phyloP scores from a whole-genome alignment of 2,888 invertebrate species.

The Philopedon plagiatum region DNA sequence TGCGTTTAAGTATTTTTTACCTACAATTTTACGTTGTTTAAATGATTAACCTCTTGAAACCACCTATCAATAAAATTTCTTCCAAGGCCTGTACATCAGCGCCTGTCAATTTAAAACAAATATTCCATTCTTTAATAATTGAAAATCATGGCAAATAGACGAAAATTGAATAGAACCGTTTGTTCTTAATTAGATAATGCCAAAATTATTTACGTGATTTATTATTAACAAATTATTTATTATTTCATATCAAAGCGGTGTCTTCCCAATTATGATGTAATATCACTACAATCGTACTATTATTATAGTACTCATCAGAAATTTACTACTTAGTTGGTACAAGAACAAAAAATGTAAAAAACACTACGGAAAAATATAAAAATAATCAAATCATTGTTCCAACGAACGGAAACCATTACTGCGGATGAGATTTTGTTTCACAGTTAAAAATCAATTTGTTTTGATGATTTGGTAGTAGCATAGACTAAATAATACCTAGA shows the following conservation, averaged over 20 bases:
- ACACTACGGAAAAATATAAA: not conserved
- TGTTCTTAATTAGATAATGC: not conserved
- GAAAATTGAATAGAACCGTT: not conserved
- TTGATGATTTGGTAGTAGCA: conserved; percentile 6
- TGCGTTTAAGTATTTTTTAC: not conserved
- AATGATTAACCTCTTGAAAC: not conserved
- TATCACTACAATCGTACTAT: not conserved
- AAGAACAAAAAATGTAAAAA: not conserved
- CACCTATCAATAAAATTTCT: not conserved
- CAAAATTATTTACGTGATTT: not conserved
- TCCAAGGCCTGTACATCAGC: not conserved
- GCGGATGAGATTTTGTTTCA: conserved; percentile 10
- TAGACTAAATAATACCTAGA: no score
- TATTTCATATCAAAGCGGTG: not conserved
- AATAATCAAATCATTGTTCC: conserved; percentile 18
- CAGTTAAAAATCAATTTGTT: conserved; percentile 20
- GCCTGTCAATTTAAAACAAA: not conserved
- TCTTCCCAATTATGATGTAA: conserved; percentile 5
- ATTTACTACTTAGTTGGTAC: not conserved
- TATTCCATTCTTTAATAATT: not conserved
- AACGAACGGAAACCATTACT: conserved; percentile 16
- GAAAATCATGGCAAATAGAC: not conserved
- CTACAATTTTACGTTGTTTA: not conserved
- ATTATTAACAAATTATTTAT: conserved; percentile 6
- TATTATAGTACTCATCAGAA: not conserved